Conservation (phyloP, 1,140 invertebrate genomes). For the Schlechtendalia chinensis region DNA sequence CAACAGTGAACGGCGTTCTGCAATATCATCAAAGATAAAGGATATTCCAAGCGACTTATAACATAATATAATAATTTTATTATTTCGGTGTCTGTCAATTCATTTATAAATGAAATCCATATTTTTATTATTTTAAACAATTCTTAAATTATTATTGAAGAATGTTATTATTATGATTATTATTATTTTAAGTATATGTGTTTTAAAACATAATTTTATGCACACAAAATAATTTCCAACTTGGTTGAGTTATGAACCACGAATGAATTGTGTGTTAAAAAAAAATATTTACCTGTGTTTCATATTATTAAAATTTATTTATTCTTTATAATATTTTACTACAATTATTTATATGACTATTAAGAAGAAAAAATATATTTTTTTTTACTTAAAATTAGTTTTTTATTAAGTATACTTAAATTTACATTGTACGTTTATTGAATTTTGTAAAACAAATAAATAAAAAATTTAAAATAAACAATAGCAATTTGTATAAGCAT, state of each 20-base stretch:
- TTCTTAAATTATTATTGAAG: background rate
- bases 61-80: background rate
- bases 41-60: background rate
- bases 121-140: conserved; percentile 15
- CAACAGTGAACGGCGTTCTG: background rate
- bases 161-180: too few relatives aligned
- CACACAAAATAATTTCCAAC: too few relatives aligned
- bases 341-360: background rate
- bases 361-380: too few relatives aligned
- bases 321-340: background rate
- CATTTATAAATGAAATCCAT: background rate
- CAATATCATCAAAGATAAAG: background rate
- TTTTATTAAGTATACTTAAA: too few relatives aligned
- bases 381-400: too few relatives aligned
- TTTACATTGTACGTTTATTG: too few relatives aligned
- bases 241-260: background rate
- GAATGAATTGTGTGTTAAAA: background rate
- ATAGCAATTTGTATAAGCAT: too few relatives aligned
- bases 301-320: background rate
- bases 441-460: too few relatives aligned
- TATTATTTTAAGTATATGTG: too few relatives aligned
- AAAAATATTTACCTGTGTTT: background rate
- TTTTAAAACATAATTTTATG: too few relatives aligned
- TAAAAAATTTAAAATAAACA: too few relatives aligned
- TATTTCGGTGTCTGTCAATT: conserved; percentile 21